Conservation (phyloP, 2,888 invertebrate genomes). For the Monochamus alternatus region DNA sequence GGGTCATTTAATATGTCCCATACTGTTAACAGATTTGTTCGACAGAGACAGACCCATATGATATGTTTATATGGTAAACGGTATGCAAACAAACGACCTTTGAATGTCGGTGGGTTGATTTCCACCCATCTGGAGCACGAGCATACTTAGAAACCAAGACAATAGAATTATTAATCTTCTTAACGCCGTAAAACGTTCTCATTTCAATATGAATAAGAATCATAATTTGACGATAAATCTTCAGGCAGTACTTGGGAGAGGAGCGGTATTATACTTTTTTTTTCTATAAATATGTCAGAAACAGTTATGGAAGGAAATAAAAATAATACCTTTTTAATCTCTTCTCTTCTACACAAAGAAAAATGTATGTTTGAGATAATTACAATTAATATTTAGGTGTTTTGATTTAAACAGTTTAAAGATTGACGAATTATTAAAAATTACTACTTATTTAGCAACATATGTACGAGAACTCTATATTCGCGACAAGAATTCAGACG, state of each 20-base stretch:
- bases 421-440: too few species aligned
- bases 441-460: too few species aligned
- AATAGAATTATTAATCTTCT: constrained; percentile 48
- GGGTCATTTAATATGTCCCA: not conserved
- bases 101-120: constrained; percentile 55
- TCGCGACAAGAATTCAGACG: too few species aligned
- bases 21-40: not conserved
- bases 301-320: not conserved
- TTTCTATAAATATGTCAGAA: not conserved
- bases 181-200: constrained; percentile 32
- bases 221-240: constrained; percentile 15
- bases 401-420: too few species aligned
- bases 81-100: constrained; percentile 51
- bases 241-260: not conserved
- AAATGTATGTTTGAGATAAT: too few species aligned
- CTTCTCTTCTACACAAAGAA: too few species aligned
- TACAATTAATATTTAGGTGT: too few species aligned
- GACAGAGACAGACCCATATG: constrained; percentile 24
- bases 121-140: constrained; percentile 49
- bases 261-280: not conserved
- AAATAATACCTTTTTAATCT: too few species aligned
- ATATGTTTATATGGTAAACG: constrained; percentile 19
- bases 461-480: too few species aligned
- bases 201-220: constrained; percentile 16
- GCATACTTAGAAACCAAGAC: constrained; percentile 37